Conservation (phyloP, 1,140 invertebrate species). For the Calephelis nemesis region DNA sequence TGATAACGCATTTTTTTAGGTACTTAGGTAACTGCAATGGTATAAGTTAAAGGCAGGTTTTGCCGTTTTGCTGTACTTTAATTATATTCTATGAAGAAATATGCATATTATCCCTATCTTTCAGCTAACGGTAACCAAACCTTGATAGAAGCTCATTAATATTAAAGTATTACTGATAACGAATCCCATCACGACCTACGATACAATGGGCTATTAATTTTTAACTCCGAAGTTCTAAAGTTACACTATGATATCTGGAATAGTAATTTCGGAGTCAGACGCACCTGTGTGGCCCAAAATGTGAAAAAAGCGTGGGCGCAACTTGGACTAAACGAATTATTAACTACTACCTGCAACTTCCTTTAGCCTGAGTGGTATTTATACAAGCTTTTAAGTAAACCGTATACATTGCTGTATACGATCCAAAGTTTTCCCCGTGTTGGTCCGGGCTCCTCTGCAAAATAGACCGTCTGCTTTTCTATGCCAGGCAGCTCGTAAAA, state of each 20-base stretch:
- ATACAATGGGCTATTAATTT: slow-evolving; percentile 9
- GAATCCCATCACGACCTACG: slow-evolving; percentile 3
- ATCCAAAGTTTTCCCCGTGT: background rate
- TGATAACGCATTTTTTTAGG: no score
- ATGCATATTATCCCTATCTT: no score
- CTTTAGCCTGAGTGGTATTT: slow-evolving; percentile 36
- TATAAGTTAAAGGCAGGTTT: no score
- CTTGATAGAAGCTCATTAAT: background rate
- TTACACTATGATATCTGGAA: slow-evolving; percentile 59
- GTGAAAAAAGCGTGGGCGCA: slow-evolving; percentile 71
- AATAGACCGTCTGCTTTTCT: no score
- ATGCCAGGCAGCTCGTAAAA: no score
- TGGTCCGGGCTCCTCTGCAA: no score
- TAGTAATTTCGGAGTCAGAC: slow-evolving; percentile 67
- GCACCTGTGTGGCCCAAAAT: slow-evolving; percentile 72
- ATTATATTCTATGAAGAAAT: no score
- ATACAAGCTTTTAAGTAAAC: slow-evolving; percentile 4
- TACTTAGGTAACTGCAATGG: no score
- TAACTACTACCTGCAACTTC: slow-evolving; percentile 70
- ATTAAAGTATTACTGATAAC: slow-evolving; percentile 13
- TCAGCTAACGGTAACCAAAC: background rate
- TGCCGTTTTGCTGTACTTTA: no score
- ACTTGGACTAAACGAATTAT: slow-evolving; percentile 76
- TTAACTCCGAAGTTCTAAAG: slow-evolving; percentile 22
- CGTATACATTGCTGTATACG: slow-evolving; percentile 37